phyloP scores from a whole-genome alignment of 53 echinoderm and acorn worm genomes.

The Mesocentrotus franciscanus region DNA sequence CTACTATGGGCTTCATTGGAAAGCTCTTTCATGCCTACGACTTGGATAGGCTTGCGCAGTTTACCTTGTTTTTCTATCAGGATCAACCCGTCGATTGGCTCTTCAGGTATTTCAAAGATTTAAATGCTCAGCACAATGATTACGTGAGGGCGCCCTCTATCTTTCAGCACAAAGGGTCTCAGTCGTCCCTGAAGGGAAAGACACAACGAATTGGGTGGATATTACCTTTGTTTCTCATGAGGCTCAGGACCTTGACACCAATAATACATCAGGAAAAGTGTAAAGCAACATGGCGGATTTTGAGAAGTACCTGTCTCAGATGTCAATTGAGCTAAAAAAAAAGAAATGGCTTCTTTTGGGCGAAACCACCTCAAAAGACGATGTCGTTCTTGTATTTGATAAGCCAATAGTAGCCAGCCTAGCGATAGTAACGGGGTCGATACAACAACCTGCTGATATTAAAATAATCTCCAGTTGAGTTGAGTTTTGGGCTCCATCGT shows the following conservation, averaged over 20 bases:
- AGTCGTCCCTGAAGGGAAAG: conserved; percentile 83
- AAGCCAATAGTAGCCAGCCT: conserved; percentile 71
- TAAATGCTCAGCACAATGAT: conserved; percentile 79
- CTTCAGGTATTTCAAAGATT: conserved; percentile 76
- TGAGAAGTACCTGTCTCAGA: conserved; percentile 80
- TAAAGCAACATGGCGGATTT: conserved; percentile 85
- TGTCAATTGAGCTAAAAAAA: conserved; percentile 72
- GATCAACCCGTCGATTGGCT: conserved; percentile 93
- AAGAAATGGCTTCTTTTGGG: conserved; percentile 86
- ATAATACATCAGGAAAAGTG: conserved; percentile 84
- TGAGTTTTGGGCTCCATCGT: conserved; percentile 53
- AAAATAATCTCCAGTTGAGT: conserved; percentile 70
- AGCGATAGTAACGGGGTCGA: conserved; percentile 79
- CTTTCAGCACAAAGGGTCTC: conserved; percentile 85
- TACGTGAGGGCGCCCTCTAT: conserved; percentile 80
- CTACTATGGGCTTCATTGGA: conserved; percentile 90
- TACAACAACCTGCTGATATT: conserved; percentile 78
- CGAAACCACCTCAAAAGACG: conserved; percentile 74
- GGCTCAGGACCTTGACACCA: conserved; percentile 65
- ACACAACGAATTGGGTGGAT: conserved; percentile 74
- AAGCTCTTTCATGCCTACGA: conserved; percentile 81
- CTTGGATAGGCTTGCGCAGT: conserved; percentile 78
- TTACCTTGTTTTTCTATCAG: conserved; percentile 86
- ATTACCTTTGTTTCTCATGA: conserved; percentile 70
- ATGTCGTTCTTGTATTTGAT: conserved; percentile 81